These are phyloP conservation scores for Neuroscelio doddi DNA, from an alignment of 2,888 invertebrate species.

Conservation along the genomic window DNA sequence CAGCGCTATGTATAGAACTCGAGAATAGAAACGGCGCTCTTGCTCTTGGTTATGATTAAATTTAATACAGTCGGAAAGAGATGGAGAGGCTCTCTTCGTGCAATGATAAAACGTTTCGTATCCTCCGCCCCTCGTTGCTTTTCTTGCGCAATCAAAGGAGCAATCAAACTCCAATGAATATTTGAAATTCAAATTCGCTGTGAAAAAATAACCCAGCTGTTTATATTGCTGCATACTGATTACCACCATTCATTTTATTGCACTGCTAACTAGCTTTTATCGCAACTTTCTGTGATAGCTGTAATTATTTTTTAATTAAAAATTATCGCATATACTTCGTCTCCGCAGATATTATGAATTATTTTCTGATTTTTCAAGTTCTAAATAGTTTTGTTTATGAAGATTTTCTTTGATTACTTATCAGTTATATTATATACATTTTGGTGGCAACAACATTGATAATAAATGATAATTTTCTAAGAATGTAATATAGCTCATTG, in stretches of 20 bases:
- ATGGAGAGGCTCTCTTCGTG: conserved; percentile 8
- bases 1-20: conserved; percentile 26
- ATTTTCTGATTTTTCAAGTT: background rate
- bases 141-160: conserved; percentile 36
- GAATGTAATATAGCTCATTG: too few relatives aligned
- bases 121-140: too few relatives aligned
- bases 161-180: conserved; percentile 39
- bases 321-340: background rate
- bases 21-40: conserved; percentile 37
- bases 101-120: conserved; percentile 33
- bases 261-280: background rate
- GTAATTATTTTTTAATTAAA: background rate
- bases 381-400: background rate
- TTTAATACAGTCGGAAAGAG: conserved; percentile 24
- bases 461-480: too few relatives aligned
- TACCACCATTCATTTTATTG: conserved; percentile 7
- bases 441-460: too few relatives aligned
- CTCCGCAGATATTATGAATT: background rate
- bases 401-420: background rate
- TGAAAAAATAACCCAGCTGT: conserved; percentile 20
- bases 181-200: conserved; percentile 30
- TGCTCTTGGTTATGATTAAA: conserved; percentile 41
- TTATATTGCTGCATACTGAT: conserved; percentile 1
- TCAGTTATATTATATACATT: too few relatives aligned
- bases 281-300: background rate